These are phyloP conservation scores for Druon quercuslanigerum DNA, from an alignment of 1,140 invertebrate genomes.

Conservation along the genomic window DNA sequence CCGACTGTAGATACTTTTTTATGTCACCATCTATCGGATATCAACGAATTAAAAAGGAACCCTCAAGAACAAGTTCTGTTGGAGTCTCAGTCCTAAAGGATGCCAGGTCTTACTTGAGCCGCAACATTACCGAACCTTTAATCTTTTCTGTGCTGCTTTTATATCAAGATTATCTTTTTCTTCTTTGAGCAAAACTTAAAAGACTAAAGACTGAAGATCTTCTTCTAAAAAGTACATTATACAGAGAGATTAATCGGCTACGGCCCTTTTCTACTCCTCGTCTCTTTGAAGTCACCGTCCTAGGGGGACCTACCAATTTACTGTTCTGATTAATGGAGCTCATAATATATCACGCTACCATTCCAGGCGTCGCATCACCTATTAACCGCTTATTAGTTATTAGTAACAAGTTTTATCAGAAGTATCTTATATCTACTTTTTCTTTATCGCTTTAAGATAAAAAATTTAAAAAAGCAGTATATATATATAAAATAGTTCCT, in stretches of 20 bases:
- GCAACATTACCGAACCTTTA: too few relatives aligned
- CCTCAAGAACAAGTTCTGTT: too few relatives aligned
- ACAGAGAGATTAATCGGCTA: conserved; percentile 62
- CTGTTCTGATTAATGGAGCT: conserved; percentile 65
- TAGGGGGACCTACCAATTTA: conserved; percentile 64
- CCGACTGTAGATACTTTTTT: too few relatives aligned
- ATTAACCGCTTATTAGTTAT: conserved; percentile 64
- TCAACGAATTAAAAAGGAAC: too few relatives aligned
- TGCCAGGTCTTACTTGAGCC: too few relatives aligned
- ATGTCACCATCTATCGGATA: too few relatives aligned
- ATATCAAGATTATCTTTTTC: background rate
- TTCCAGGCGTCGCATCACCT: conserved; percentile 53
- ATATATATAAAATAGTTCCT: too few relatives aligned
- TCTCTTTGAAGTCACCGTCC: conserved; percentile 60
- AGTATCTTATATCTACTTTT: conserved; percentile 11
- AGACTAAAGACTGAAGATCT: conserved; percentile 38
- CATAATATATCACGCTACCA: conserved; percentile 62
- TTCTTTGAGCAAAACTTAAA: background rate
- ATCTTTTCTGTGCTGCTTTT: too few relatives aligned
- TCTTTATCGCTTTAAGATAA: background rate
- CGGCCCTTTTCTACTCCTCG: conserved; percentile 54
- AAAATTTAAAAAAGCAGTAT: background rate
- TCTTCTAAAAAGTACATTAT: conserved; percentile 54
- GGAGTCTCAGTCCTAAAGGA: too few relatives aligned
- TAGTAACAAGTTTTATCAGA: conserved; percentile 51